Base-by-base conservation (phyloP, 2,113 vertebrate genomes). In the Xenus cinereus region DNA sequence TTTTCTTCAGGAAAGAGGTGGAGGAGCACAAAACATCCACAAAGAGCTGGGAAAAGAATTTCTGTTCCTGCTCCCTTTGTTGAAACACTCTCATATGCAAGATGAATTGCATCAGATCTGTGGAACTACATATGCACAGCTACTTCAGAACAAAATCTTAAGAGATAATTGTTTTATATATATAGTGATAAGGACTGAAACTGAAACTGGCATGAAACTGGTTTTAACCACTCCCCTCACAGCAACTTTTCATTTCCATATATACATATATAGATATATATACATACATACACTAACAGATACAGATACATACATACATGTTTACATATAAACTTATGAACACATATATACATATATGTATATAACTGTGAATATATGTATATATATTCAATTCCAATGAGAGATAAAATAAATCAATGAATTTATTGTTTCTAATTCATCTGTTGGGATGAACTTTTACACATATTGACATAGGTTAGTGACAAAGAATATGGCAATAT, bases 81-180 rank as follows among this genome's bases (percentile, higher is more conserved):
- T 79, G 71, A 71, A 71, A 16, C 22, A 8, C 18, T 57, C 5
- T 79, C 37, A 71, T 14, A 20, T 35, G 26, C 28, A 62, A 78
- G 43, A 35, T 23, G 2, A 66, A 54, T 50, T 2, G 0, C 5
- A 32, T 7, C 5, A 2, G 10, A 21, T 71, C 9, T 48, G 13
- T 41, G 37, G 19, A 23, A 12, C 30, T 67, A 53, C 18, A 50
- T 16, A 24, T 1, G 1, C 41, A 71, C 4, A 48, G 12, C 7
- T 64, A 71, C 28, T 51, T 48, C 30, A 53, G 23, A 5, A 39
- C 23, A 28, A 77, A 51, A 69, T 28, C 5, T 24, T 71, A 51
- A 24, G 32, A 59, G 12, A 26, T 54, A 2, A 21, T 10, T 43
- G 6, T 13, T 87, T 84, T 37, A 20, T 1, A 3, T 14, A 22